These are phyloP conservation scores for Daphoenositta chrysoptera DNA, from an alignment of 2,113 vertebrate species.

Conservation along the genomic window DNA sequence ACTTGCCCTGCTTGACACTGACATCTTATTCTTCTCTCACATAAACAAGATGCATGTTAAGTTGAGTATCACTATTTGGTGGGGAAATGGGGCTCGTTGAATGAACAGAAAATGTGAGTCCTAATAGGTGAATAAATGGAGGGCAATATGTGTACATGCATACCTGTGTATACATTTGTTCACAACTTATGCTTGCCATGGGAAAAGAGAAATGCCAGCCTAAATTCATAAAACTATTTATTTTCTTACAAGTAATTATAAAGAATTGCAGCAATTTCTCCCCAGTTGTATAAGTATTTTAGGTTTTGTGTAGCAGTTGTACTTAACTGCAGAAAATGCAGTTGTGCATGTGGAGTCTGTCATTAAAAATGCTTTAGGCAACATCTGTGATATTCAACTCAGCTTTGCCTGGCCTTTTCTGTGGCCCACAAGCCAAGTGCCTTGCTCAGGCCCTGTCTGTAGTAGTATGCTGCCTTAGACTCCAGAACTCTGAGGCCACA, in stretches of 20 bases:
- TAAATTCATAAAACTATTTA: not conserved
- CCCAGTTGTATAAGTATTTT: not conserved
- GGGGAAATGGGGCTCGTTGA: not conserved
- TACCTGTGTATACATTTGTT: not conserved
- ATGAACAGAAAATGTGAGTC: not conserved
- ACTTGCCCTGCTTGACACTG: not conserved
- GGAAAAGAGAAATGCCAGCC: not conserved
- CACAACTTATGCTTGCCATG: not conserved
- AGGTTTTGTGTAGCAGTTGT: not conserved
- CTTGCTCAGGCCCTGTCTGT: not conserved
- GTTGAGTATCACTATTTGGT: not conserved
- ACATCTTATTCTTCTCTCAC: not conserved
- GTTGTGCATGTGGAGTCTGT: not conserved
- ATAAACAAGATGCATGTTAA: not conserved
- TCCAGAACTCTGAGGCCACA: not conserved
- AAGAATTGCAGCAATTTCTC: not conserved
- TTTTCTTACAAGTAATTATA: not conserved
- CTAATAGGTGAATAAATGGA: not conserved
- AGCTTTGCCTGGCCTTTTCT: not conserved
- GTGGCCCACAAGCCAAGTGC: not conserved
- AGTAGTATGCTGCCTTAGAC: not conserved
- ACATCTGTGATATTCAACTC: not conserved
- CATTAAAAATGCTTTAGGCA: not conserved
- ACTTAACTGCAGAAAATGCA: not conserved
- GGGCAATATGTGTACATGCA: not conserved